phyloP scores from a whole-genome alignment of 2,888 invertebrate genomes.

The Eremobia ochroleuca region DNA sequence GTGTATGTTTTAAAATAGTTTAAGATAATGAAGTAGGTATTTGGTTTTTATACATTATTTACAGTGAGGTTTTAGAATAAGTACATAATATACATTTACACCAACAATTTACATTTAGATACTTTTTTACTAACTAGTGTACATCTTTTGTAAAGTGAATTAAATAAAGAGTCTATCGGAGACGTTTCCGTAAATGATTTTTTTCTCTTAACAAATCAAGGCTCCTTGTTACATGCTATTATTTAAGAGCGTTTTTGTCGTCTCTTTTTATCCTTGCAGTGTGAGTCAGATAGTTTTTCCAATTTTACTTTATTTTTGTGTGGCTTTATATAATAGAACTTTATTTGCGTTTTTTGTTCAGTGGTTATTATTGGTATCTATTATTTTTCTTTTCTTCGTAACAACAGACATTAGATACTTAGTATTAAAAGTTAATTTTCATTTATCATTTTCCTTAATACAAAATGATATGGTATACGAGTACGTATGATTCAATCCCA shows the following conservation, averaged over 20 bases:
- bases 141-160: not conserved
- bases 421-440: not conserved
- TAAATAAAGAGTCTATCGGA: slow-evolving; percentile 25
- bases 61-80: not conserved
- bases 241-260: not conserved
- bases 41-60: not conserved
- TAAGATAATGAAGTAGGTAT: not conserved
- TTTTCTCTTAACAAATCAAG: slow-evolving; percentile 4
- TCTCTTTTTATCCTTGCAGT: not conserved
- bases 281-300: not conserved
- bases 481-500: not conserved
- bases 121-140: slow-evolving; percentile 14
- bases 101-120: slow-evolving; percentile 3
- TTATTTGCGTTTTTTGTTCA: not conserved
- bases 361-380: not conserved
- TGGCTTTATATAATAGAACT: not conserved
- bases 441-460: slow-evolving; percentile 1
- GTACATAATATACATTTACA: not conserved
- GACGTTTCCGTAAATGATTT: slow-evolving; percentile 1
- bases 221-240: not conserved
- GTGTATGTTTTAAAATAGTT: not conserved
- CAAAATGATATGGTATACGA: not conserved
- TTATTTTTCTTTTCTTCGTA: not conserved
- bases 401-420: not conserved
- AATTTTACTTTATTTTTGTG: not conserved